Percentiles rank a stretch among this genome's conserved stretches.
These are phyloP conservation scores for Polyploca ridens DNA, from an alignment of 2,888 invertebrate genomes.

Conservation along the genomic window DNA sequence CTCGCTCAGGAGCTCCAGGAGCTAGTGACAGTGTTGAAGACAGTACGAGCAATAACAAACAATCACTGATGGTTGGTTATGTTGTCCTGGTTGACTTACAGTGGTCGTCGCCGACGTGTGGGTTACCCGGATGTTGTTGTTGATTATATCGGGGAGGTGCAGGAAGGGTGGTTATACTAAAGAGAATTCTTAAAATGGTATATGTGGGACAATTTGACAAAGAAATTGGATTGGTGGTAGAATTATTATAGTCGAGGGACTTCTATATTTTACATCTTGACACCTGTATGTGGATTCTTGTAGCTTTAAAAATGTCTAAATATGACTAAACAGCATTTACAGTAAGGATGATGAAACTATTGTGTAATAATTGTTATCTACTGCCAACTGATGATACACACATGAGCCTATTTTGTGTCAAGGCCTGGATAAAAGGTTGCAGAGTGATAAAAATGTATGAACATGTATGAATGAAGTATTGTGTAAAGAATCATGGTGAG, in stretches of 20 bases:
- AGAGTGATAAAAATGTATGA: background rate
- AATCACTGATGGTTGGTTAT: conserved; percentile 6
- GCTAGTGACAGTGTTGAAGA: conserved; percentile 33
- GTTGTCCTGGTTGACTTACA: conserved; percentile 2
- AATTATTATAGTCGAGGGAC: no score
- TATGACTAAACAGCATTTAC: background rate
- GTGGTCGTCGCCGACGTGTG: background rate
- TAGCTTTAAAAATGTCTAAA: no score
- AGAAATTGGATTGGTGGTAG: no score
- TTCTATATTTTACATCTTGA: no score
- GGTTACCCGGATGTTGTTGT: background rate
- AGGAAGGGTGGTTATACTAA: background rate
- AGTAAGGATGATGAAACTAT: background rate
- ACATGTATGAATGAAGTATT: background rate
- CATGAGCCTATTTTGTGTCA: background rate
- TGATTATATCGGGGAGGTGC: background rate
- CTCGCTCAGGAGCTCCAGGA: conserved; percentile 65
- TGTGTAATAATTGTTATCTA: background rate
- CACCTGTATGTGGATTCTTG: no score
- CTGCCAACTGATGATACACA: background rate
- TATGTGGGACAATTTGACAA: no score
- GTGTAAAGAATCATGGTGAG: background rate
- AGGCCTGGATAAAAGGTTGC: background rate
- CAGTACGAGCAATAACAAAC: background rate
- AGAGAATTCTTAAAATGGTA: background rate